Conservation (phyloP, 2,797 vertebrate species). For the Astyanax mexicanus region DNA sequence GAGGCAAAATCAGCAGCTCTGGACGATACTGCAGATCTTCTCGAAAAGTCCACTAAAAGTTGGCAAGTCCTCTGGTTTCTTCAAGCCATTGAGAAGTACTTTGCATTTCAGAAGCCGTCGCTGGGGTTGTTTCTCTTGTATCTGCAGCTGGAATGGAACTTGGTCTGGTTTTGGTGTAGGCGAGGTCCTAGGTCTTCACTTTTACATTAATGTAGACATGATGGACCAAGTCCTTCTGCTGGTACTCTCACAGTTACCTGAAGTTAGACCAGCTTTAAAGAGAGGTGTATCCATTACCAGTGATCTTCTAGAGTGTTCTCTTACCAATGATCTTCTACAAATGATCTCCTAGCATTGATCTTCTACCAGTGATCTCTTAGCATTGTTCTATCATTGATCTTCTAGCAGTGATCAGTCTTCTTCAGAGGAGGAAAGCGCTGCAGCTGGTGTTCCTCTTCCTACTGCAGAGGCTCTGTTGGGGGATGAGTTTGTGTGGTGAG, state of each 20-base stretch:
- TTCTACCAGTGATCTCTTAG: too few species aligned
- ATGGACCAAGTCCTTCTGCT: background rate
- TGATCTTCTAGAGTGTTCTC: too few species aligned
- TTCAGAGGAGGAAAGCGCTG: background rate
- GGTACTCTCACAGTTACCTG: background rate
- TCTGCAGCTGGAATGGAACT: background rate
- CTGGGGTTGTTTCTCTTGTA: background rate
- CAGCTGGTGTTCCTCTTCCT: constrained; percentile 23
- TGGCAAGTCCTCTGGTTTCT: background rate
- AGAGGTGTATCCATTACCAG: background rate
- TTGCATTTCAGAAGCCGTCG: background rate
- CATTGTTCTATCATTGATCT: too few species aligned
- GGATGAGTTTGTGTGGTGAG: constrained; percentile 15
- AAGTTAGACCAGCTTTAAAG: background rate
- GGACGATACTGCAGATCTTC: background rate
- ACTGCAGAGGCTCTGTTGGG: constrained; percentile 5
- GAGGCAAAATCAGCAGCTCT: background rate
- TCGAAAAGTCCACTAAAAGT: constrained; percentile 24
- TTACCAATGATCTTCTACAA: too few species aligned
- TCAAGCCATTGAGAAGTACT: constrained; percentile 5
- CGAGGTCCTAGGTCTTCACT: background rate
- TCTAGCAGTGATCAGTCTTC: background rate
- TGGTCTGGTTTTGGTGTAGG: background rate
- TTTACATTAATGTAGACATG: background rate
- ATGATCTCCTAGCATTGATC: too few species aligned